A percentile compares a stretch with the other conserved stretches of the same genome.
Conservation (phyloP, 2,888 invertebrate species). For the Cryptophagus acutangulus region DNA sequence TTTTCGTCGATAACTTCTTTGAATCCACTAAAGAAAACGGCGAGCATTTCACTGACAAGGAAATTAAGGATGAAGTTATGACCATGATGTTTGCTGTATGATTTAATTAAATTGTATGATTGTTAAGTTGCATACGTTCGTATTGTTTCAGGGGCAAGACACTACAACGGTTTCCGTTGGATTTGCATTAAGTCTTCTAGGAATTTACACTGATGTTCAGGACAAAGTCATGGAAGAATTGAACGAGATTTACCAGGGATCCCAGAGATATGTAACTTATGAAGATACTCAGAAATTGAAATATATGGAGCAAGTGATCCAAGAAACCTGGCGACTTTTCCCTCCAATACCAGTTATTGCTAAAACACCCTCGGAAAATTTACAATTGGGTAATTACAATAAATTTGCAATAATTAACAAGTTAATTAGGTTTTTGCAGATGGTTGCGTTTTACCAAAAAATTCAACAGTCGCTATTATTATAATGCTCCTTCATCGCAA, state of each 20-base stretch:
- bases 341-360: constrained; percentile 28
- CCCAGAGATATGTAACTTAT: constrained; percentile 25
- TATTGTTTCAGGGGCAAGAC: constrained; percentile 31
- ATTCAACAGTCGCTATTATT: constrained; percentile 20
- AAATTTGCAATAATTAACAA: neutral
- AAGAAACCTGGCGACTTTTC: constrained; percentile 35
- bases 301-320: constrained; percentile 35
- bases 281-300: constrained; percentile 29
- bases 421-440: constrained; percentile 11
- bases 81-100: constrained; percentile 32
- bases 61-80: constrained; percentile 32
- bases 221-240: constrained; percentile 20
- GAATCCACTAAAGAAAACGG: constrained; percentile 23
- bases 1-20: constrained; percentile 26
- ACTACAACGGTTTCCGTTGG: constrained; percentile 31
- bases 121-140: neutral
- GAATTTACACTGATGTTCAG: constrained; percentile 23
- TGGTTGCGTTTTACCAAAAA: constrained; percentile 25
- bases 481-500: constrained; percentile 56
- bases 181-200: constrained; percentile 31
- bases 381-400: constrained; percentile 16
- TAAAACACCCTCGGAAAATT: constrained; percentile 23
- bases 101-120: constrained; percentile 4
- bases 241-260: constrained; percentile 18
- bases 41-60: constrained; percentile 20